Conservation (phyloP, 2,888 invertebrate genomes). For the Acholoe squamosa region DNA sequence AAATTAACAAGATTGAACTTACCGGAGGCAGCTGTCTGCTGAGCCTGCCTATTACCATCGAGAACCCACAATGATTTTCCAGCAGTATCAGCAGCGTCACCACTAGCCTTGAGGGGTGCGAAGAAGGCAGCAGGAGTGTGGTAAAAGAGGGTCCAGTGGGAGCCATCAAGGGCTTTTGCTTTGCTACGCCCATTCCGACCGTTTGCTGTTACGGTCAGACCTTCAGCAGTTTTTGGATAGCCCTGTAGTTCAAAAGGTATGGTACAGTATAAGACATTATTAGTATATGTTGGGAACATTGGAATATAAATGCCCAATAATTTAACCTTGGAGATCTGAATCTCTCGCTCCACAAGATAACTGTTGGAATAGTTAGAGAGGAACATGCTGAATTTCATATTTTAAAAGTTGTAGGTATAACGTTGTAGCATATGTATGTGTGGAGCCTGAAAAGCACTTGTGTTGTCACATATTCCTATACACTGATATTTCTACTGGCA, state of each 20-base stretch:
- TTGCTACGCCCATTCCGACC: slow-evolving; percentile 69
- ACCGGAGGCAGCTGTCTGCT: not conserved
- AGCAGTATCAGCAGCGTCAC: not conserved
- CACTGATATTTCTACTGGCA: too few species aligned
- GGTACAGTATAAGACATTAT: too few species aligned
- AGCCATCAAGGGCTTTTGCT: slow-evolving; percentile 12
- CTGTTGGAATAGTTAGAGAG: too few species aligned
- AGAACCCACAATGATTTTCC: not conserved
- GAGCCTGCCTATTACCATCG: not conserved
- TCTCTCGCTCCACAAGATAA: too few species aligned
- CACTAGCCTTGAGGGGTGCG: not conserved
- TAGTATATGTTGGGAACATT: too few species aligned
- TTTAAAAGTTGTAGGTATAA: too few species aligned
- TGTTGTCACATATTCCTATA: too few species aligned
- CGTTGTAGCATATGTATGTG: too few species aligned
- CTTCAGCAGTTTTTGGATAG: not conserved
- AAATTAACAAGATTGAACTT: not conserved
- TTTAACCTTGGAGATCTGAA: too few species aligned
- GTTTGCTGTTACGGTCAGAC: not conserved
- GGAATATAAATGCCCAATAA: too few species aligned
- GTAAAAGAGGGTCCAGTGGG: not conserved
- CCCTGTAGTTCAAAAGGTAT: not conserved
- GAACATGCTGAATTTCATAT: too few species aligned
- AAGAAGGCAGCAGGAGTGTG: not conserved
- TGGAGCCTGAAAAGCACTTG: too few species aligned